phyloP scores from a whole-genome alignment of 2,888 invertebrate species.

The Oscheius sp. region DNA sequence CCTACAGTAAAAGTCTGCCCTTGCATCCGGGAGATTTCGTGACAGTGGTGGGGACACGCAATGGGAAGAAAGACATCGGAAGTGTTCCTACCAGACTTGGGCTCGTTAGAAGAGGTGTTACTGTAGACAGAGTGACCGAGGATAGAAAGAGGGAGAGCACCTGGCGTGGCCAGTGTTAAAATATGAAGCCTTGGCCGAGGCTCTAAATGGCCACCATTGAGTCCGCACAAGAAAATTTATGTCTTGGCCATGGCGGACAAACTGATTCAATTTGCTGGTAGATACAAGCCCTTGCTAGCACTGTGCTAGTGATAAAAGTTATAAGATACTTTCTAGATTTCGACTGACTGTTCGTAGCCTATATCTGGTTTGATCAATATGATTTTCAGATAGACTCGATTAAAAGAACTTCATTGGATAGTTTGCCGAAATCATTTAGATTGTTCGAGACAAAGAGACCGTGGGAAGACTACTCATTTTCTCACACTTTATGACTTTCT shows the following conservation, averaged over 20 bases:
- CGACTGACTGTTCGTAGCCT: too few species aligned
- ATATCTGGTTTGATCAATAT: too few species aligned
- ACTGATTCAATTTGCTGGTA: not conserved
- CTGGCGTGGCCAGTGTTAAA: constrained; percentile 6
- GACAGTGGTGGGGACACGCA: constrained; percentile 1
- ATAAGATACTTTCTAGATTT: too few species aligned
- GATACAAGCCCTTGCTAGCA: too few species aligned
- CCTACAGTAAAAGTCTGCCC: constrained; percentile 24
- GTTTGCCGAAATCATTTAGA: too few species aligned
- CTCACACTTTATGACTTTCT: too few species aligned
- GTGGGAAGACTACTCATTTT: too few species aligned
- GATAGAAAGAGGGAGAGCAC: constrained; percentile 11
- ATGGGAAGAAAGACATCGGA: not conserved
- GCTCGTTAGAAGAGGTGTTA: constrained; percentile 11
- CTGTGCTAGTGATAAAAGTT: too few species aligned
- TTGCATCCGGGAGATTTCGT: constrained; percentile 17
- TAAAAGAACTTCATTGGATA: too few species aligned
- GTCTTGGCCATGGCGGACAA: constrained; percentile 3
- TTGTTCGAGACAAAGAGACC: too few species aligned
- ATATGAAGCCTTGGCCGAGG: constrained; percentile 17
- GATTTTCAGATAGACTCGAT: too few species aligned
- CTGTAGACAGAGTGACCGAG: constrained; percentile 2
- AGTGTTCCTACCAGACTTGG: not conserved
- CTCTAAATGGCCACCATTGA: not conserved
- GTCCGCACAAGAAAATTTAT: constrained; percentile 21